These are phyloP conservation scores for Tachycineta bicolor DNA, from an alignment of 2,113 vertebrate genomes.

Conservation along the genomic window DNA sequence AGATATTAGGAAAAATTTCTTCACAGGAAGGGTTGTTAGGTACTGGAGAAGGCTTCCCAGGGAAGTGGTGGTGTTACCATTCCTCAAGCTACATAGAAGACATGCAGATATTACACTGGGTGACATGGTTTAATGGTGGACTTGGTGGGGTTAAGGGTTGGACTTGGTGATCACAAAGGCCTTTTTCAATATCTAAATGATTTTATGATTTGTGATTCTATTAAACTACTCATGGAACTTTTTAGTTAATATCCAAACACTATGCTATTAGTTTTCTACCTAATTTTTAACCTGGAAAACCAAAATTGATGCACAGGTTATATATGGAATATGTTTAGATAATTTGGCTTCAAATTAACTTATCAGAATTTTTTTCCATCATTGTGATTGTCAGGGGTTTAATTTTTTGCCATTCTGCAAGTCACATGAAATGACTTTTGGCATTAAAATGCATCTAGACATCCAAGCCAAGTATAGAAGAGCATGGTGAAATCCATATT, in stretches of 20 bases:
- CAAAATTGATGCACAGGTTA: not conserved
- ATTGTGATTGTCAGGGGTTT: accelerated
- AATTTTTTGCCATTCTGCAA: not conserved
- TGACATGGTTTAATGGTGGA: not conserved
- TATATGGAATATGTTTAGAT: not conserved
- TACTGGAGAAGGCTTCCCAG: not conserved
- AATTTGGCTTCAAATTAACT: not conserved
- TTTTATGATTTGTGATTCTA: not conserved
- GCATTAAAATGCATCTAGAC: not conserved
- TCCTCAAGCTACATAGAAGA: not conserved
- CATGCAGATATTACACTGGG: not conserved
- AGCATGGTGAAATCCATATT: not conserved
- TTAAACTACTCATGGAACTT: not conserved
- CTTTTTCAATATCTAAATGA: not conserved
- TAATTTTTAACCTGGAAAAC: not conserved
- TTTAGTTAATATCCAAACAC: not conserved
- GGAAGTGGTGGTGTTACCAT: not conserved
- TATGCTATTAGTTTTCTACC: not conserved
- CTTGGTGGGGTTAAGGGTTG: not conserved
- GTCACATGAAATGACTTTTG: not conserved
- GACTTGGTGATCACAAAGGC: too few species aligned
- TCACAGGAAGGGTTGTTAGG: not conserved
- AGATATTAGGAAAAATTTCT: not conserved
- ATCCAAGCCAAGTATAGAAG: not conserved
- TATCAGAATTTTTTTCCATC: not conserved